Percentiles rank a stretch among this genome's conserved stretches.
These are phyloP conservation scores for Drosophila pseudoobscura DNA, from an alignment of 1,140 invertebrate species.

Conservation along the genomic window DNA sequence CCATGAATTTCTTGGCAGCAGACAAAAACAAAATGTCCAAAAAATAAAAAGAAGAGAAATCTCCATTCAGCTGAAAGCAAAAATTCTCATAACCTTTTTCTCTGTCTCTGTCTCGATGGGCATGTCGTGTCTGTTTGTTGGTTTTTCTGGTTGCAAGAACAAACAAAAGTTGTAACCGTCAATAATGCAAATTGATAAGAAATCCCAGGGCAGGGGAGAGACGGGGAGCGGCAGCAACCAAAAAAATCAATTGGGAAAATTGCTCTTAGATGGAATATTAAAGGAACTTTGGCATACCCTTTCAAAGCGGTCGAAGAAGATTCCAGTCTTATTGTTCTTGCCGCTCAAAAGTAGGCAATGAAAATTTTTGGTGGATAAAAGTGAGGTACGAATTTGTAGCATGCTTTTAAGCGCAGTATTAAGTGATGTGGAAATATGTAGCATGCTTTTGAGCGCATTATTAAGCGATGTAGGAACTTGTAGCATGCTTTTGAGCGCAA, in stretches of 20 bases:
- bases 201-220: slow-evolving; percentile 3
- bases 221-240: no score
- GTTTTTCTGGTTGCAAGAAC: slow-evolving; percentile 17
- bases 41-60: background rate
- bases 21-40: slow-evolving; percentile 21
- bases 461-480: no score
- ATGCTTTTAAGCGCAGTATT: no score
- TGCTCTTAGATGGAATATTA: slow-evolving; percentile 31
- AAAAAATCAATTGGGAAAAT: slow-evolving; percentile 60
- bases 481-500: no score
- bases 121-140: background rate
- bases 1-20: slow-evolving; percentile 20
- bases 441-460: no score
- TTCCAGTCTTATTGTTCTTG: no score
- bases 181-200: slow-evolving; percentile 69
- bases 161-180: slow-evolving; percentile 43
- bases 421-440: background rate
- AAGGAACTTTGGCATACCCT: background rate
- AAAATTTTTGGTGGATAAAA: no score
- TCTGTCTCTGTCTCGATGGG: background rate
- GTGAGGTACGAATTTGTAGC: no score
- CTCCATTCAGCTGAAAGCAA: slow-evolving; percentile 8
- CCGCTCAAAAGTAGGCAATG: no score
- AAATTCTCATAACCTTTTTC: slow-evolving; percentile 19
- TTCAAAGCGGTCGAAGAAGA: no score